Evolutionary conservation across 1,140 invertebrate genomes (phyloP).

Genomic region (Subanguina moxae): DNA sequence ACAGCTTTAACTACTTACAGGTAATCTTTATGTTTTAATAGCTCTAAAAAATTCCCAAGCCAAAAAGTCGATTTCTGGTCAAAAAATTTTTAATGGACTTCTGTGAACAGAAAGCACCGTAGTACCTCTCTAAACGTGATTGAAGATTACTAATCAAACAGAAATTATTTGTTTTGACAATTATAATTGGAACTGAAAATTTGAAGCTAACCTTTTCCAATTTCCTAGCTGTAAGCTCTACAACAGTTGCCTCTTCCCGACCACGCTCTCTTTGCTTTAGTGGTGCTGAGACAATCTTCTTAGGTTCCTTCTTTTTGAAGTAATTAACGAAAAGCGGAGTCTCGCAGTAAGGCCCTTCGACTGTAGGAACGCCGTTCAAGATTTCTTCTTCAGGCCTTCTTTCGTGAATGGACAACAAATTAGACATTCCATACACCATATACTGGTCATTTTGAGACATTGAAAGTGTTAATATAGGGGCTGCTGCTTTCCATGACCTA

Average conservation of each 20-base stretch:
- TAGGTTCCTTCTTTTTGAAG: slow-evolving; percentile 4
- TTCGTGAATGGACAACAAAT: slow-evolving; percentile 75
- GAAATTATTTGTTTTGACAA: too few species aligned
- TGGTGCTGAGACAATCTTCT: neutral
- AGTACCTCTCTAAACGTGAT: too few species aligned
- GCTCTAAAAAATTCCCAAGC: too few species aligned
- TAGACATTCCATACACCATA: slow-evolving; percentile 80
- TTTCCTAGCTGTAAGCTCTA: slow-evolving; percentile 25
- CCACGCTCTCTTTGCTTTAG: slow-evolving; percentile 15
- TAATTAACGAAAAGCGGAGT: slow-evolving; percentile 11
- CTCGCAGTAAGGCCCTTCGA: neutral
- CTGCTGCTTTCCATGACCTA: slow-evolving; percentile 82
- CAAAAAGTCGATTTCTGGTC: too few species aligned
- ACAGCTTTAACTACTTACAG: too few species aligned
- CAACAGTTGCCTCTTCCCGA: slow-evolving; percentile 2
- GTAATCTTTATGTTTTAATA: too few species aligned
- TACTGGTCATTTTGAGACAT: slow-evolving; percentile 75
- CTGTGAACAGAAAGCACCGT: too few species aligned
- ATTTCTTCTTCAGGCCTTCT: slow-evolving; percentile 63
- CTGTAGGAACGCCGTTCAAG: neutral
- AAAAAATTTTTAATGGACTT: too few species aligned
- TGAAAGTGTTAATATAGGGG: slow-evolving; percentile 80
- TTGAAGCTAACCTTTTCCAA: slow-evolving; percentile 30
- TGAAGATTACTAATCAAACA: too few species aligned
- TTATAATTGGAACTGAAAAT: too few species aligned